These are phyloP conservation scores for Jaculus jaculus DNA, from an alignment of 2,113 vertebrate genomes.

Conservation along the genomic window DNA sequence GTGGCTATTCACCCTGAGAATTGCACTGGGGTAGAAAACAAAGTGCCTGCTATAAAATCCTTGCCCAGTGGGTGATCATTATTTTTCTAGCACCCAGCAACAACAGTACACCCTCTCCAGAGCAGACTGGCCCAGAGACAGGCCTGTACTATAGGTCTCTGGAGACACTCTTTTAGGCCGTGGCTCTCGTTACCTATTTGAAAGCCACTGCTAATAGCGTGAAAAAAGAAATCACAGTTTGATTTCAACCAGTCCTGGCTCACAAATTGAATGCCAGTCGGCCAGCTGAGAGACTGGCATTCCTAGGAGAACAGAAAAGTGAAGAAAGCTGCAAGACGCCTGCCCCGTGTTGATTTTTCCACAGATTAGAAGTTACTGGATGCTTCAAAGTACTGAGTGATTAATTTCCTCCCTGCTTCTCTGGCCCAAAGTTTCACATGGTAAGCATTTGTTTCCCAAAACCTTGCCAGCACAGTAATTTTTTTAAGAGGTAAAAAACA, in stretches of 20 bases:
- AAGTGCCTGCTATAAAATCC: background rate
- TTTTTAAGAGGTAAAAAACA: conserved; percentile 79
- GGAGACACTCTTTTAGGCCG: background rate
- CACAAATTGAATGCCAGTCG: background rate
- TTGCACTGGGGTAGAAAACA: background rate
- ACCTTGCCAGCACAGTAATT: conserved; percentile 74
- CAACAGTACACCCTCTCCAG: background rate
- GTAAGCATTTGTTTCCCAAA: conserved; percentile 81
- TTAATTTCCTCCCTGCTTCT: conserved; percentile 79
- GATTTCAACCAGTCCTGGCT: conserved; percentile 32
- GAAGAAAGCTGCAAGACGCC: conserved; percentile 69
- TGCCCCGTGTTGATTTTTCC: conserved; percentile 69
- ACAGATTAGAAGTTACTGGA: conserved; percentile 75
- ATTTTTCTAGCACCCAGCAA: background rate
- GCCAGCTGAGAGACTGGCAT: conserved; percentile 31
- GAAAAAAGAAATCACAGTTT: conserved; percentile 28
- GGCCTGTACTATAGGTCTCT: background rate
- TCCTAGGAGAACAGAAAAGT: conserved; percentile 64
- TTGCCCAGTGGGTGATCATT: background rate
- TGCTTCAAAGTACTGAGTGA: conserved; percentile 76
- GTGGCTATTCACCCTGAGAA: background rate
- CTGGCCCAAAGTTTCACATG: conserved; percentile 76
- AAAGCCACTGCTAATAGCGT: background rate
- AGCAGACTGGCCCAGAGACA: background rate
- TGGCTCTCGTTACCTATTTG: background rate